phyloP scores from a whole-genome alignment of 2,797 vertebrate genomes.

The Pseudopleuronectes americanus region DNA sequence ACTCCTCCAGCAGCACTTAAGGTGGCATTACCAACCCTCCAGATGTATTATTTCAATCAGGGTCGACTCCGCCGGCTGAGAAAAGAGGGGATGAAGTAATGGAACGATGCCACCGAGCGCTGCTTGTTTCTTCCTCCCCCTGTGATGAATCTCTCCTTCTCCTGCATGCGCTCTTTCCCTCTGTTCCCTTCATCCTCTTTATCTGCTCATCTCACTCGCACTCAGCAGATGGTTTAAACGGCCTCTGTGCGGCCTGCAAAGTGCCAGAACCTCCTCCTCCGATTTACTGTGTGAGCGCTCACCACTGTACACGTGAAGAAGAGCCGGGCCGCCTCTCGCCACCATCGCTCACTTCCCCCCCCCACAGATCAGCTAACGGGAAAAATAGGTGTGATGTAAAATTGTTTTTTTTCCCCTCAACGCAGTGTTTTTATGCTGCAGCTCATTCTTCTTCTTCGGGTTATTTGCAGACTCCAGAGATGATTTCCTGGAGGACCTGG shows the following conservation, averaged over 20 bases:
- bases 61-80: constrained; percentile 25
- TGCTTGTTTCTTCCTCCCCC: constrained; percentile 10
- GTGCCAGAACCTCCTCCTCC: neutral
- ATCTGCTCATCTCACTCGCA: neutral
- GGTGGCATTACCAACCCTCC: constrained; percentile 77
- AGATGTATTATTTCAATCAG: constrained; percentile 81
- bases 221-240: neutral
- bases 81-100: constrained; percentile 58
- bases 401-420: too few relatives aligned
- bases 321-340: neutral
- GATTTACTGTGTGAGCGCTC: constrained; percentile 14
- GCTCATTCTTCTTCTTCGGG: too few relatives aligned
- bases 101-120: constrained; percentile 3
- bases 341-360: neutral
- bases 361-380: neutral
- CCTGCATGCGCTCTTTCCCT: neutral
- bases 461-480: too few relatives aligned
- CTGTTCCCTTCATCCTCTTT: neutral
- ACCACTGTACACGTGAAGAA: neutral
- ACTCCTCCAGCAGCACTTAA: constrained; percentile 78
- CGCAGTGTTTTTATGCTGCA: too few relatives aligned
- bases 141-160: constrained; percentile 1
- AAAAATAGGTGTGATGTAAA: neutral
- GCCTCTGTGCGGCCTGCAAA: constrained; percentile 14
- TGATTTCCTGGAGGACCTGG: too few relatives aligned